A percentile compares a stretch with the other conserved stretches of the same genome.
Conservation (phyloP, 1,140 invertebrate genomes). For the Drosophila mauritiana region DNA sequence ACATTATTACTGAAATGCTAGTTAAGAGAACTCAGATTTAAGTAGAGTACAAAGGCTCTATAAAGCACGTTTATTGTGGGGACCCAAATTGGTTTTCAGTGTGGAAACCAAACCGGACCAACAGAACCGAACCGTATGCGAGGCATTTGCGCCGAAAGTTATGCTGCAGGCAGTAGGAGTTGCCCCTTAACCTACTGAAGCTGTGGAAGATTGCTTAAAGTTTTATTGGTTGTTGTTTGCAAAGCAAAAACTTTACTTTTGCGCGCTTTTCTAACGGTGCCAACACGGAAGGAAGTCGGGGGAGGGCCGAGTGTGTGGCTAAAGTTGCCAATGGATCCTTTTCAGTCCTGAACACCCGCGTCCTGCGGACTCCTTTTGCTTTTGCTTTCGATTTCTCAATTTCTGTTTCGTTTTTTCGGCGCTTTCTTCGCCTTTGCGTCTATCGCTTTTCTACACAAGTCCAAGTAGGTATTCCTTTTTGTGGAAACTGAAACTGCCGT, state of each 20-base stretch:
- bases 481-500: constrained; percentile 70
- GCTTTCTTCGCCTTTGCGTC: constrained; percentile 12
- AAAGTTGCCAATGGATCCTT: constrained; percentile 64
- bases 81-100: not conserved
- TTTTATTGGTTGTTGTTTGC: constrained; percentile 83
- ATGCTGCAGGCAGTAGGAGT: constrained; percentile 6
- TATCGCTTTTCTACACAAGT: constrained; percentile 7
- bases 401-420: not conserved
- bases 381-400: constrained; percentile 56
- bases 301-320: constrained; percentile 32
- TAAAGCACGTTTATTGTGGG: no score
- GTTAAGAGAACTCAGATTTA: no score
- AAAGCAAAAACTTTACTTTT: constrained; percentile 83
- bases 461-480: constrained; percentile 22
- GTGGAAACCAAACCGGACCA: not conserved
- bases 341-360: constrained; percentile 9
- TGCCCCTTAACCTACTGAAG: constrained; percentile 54
- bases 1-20: no score
- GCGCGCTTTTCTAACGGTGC: constrained; percentile 66
- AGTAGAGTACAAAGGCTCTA: no score
- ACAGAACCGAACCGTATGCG: constrained; percentile 48
- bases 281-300: constrained; percentile 6
- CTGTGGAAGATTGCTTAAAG: constrained; percentile 81
- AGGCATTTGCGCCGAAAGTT: constrained; percentile 55
- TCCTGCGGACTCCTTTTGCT: constrained; percentile 55